Base-by-base conservation (phyloP, 2,888 invertebrate genomes). In the Sinopyrophorus schimmeli region DNA sequence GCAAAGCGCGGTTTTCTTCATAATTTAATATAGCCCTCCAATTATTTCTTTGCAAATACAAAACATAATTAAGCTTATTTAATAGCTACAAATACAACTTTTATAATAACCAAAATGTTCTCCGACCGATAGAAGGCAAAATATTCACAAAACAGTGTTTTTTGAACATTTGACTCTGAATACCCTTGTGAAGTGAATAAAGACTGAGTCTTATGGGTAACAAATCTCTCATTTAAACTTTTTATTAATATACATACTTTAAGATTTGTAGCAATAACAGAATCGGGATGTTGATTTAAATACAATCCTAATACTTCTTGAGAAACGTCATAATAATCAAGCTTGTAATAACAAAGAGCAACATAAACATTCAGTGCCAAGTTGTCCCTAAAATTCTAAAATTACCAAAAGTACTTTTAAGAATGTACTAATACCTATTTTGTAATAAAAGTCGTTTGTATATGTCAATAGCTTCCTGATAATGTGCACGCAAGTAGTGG, bases 401-500 rank as follows among this genome's bases (percentile, higher is more conserved):
- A 12, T 43, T 32, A n/a, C 32, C 2, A 14, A 11, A 2, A 18
- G 1, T 20, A 1, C 18, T 3, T 17, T 5, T 12, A 10, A 15
- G 11, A 14, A n/a, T n/a, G n/a, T n/a, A n/a, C n/a, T n/a, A n/a
- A 58, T 72, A 92, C 93, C 94, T 88, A 76, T 96, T 91, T 62
- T 94, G 92, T 12, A 94, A 74, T 7, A 98, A 77, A 40, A 98
- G 81, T 50, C 92, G 82, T 73, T 98, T 99, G 70, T 99, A 99
- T 55, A 98, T 93, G 71, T 98, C 97, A 53, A 98, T 96, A 30
- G 99, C 97, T 72, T 99, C 98, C 70, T 97, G 96, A 70, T 97
- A 99, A 73, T 99, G 98, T 3, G 92, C 90, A 41, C 97, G 80
- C 43, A 98, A 78, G 69, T 95, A 99, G 71, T 99, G 97, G 58